These are phyloP conservation scores for Babyrousa celebensis DNA, from an alignment of 2,797 vertebrate species.

Conservation along the genomic window DNA sequence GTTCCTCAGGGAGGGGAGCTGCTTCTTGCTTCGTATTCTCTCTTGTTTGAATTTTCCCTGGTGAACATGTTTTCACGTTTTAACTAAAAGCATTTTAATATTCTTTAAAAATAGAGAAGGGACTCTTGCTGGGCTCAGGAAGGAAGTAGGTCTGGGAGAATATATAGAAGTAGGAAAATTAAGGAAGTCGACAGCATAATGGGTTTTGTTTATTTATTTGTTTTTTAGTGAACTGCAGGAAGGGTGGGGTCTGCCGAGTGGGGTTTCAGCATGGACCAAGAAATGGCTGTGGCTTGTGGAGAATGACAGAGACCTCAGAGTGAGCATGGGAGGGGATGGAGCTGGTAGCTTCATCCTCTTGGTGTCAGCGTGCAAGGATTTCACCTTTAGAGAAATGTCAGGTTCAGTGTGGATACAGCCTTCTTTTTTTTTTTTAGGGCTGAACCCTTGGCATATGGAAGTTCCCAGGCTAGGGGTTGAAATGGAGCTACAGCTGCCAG, in stretches of 20 bases:
- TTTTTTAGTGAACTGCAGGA: background rate
- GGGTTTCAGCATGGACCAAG: background rate
- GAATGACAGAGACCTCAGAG: background rate
- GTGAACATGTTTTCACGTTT: background rate
- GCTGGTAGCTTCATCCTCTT: background rate
- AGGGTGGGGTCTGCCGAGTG: background rate
- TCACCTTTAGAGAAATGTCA: background rate
- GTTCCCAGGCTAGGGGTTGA: too few species aligned
- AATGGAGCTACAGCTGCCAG: too few species aligned
- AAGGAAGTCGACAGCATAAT: constrained; percentile 29
- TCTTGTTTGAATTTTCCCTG: background rate
- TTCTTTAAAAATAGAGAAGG: constrained; percentile 10
- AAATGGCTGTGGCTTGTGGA: background rate
- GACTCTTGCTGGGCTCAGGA: background rate
- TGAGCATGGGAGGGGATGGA: rapidly evolving
- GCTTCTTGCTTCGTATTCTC: background rate
- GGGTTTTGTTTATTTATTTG: background rate
- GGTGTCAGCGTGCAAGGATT: background rate
- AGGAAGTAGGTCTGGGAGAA: constrained; percentile 43
- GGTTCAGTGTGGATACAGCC: background rate
- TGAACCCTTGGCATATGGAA: too few species aligned
- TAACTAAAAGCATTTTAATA: constrained; percentile 35
- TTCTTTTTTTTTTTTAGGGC: too few species aligned
- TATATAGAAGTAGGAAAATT: background rate
- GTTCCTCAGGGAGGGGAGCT: background rate